Evolutionary conservation across 2,113 vertebrate genomes (phyloP).

Genomic region (Furnarius figulus): DNA sequence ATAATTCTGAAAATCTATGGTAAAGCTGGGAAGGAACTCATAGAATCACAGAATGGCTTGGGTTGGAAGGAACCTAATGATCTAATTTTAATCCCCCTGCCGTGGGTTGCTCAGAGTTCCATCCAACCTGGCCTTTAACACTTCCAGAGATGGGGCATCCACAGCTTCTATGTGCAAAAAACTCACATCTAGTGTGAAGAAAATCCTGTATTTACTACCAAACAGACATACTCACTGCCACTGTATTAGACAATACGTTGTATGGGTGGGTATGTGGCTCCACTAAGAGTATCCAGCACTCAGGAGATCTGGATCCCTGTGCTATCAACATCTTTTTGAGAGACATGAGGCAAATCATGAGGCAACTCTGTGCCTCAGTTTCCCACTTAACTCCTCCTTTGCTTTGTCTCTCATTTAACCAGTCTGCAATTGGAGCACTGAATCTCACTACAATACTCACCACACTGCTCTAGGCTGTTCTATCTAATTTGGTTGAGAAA

Average conservation of each 20-base stretch:
- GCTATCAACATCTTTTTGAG: neutral
- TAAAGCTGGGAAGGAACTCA: neutral
- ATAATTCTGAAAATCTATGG: neutral
- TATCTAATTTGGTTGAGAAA: neutral
- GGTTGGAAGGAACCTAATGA: neutral
- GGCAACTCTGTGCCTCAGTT: neutral
- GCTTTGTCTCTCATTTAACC: neutral
- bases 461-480: neutral
- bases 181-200: neutral
- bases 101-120: neutral
- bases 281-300: neutral
- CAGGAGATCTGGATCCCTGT: fast-evolving
- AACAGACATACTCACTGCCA: fast-evolving
- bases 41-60: neutral
- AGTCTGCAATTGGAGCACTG: neutral
- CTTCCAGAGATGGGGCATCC: neutral
- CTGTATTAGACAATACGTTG: neutral
- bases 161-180: neutral
- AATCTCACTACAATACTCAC: neutral
- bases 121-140: neutral
- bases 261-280: neutral
- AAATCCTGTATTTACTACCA: neutral
- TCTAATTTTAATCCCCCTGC: neutral
- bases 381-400: neutral
- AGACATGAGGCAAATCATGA: neutral